Evolutionary conservation across 2,797 vertebrate species (phyloP), one percentile per base, ranked within the genome.

Genomic region (Triplophysa yarkandensis): DNA sequence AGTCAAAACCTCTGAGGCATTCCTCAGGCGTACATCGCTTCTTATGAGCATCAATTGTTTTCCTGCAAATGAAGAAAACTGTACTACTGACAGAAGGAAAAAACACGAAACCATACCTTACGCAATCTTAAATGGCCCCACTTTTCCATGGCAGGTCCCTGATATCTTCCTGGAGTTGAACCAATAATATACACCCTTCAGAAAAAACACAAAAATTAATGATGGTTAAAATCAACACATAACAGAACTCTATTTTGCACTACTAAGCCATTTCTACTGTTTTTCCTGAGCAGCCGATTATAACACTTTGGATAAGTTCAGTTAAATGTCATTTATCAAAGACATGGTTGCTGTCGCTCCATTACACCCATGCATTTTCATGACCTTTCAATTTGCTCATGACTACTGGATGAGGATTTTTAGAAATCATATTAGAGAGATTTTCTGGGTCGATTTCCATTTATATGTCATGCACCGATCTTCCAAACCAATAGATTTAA

Each of bases 101-200:
- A 57, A 52, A 14, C 52, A 54, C 52, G 27, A 54, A 46, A 58
- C 32, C n/a, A 43, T 72, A 99, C 98, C 96, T 98, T 98, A 83
- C 95, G 92, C 72, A 99, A 91, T 80, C 91, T 93, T 84, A 99
- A 91, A 84, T 98, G 98, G 67, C 98, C 98, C 98, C 98, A 99
- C 3, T 94, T 94, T 74, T 98, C 94, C 91, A 95, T 98, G 60
- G 95, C 91, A 68, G 85, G 78, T 46, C 95, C 95, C 67, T 94
- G 92, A 71, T 93, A 98, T 73, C 97, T 93, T 68, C 98, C 97
- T n/a, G 98, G 98, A 1, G 92, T 95, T 43, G 98, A 99, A 77
- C 93, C 96, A 70, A 99, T 87, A 57, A 99, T 91, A 86, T 94
- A 95, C 4, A 99, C 95, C 28, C 96, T 95, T 74, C 58, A 72